Evolutionary conservation across 2,888 invertebrate species (phyloP).

Genomic region (Drosophila kambysellisi): DNA sequence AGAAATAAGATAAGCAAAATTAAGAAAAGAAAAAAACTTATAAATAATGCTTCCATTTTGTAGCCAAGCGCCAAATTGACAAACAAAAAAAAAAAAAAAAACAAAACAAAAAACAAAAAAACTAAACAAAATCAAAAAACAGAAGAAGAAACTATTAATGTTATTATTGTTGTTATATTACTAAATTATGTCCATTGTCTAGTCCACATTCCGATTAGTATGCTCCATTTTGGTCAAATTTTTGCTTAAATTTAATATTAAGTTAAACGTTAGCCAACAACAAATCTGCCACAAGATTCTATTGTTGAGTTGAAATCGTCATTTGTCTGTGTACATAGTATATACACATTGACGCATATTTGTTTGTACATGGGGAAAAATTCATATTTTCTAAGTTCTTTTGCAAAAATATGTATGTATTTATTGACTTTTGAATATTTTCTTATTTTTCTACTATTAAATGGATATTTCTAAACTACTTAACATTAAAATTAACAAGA

Average conservation of each 20-base stretch:
- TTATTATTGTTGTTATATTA: slow-evolving; percentile 63
- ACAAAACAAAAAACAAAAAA: neutral
- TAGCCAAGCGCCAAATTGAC: slow-evolving; percentile 56
- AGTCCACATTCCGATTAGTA: slow-evolving; percentile 27
- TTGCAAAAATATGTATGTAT: no score
- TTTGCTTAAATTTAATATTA: slow-evolving; percentile 23
- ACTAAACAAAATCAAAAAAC: neutral
- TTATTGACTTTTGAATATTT: no score
- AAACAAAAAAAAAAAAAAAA: neutral
- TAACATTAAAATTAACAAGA: no score
- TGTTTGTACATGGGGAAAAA: no score
- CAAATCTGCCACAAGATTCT: slow-evolving; percentile 32
- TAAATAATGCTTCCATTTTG: slow-evolving; percentile 71
- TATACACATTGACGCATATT: no score
- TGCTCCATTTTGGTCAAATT: slow-evolving; percentile 24
- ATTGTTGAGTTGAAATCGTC: slow-evolving; percentile 6
- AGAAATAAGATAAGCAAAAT: neutral
- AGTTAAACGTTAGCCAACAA: slow-evolving; percentile 41
- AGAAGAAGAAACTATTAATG: slow-evolving; percentile 51
- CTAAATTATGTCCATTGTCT: slow-evolving; percentile 36
- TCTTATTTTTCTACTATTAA: no score
- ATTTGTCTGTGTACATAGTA: slow-evolving; percentile 34
- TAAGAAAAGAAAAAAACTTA: neutral
- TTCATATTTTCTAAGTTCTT: no score
- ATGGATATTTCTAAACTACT: no score